These are phyloP conservation scores for Pecten maximus DNA, from an alignment of 2,888 invertebrate species.

Conservation along the genomic window DNA sequence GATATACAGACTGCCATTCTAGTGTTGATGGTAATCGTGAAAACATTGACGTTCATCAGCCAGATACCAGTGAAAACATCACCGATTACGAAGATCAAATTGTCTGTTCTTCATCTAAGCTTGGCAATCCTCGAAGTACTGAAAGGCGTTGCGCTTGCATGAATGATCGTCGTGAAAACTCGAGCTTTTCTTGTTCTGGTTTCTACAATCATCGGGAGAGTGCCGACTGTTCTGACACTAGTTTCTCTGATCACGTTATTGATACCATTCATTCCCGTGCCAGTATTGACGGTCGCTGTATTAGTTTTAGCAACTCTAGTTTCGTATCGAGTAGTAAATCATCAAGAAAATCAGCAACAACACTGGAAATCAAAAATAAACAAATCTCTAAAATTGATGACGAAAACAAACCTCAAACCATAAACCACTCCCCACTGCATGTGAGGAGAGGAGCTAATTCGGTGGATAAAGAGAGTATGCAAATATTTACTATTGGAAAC, in stretches of 20 bases:
- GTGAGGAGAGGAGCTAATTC: neutral
- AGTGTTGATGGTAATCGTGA: neutral
- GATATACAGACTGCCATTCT: neutral
- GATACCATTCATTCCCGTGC: neutral
- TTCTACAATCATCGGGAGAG: neutral
- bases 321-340: neutral
- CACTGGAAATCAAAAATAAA: neutral
- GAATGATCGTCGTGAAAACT: neutral
- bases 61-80: neutral
- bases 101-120: neutral
- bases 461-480: neutral
- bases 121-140: neutral
- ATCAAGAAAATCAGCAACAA: neutral
- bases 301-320: neutral
- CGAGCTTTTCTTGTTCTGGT: neutral
- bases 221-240: neutral
- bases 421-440: neutral
- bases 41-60: neutral
- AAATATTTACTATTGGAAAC: neutral
- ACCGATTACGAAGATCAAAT: neutral
- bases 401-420: neutral
- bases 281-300: neutral
- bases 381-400: neutral
- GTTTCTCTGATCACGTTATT: neutral
- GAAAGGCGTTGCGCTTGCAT: neutral